Percentiles rank a stretch among this genome's conserved stretches.
phyloP scores from a whole-genome alignment of 2,888 invertebrate genomes.

The Synergus laeviventris region DNA sequence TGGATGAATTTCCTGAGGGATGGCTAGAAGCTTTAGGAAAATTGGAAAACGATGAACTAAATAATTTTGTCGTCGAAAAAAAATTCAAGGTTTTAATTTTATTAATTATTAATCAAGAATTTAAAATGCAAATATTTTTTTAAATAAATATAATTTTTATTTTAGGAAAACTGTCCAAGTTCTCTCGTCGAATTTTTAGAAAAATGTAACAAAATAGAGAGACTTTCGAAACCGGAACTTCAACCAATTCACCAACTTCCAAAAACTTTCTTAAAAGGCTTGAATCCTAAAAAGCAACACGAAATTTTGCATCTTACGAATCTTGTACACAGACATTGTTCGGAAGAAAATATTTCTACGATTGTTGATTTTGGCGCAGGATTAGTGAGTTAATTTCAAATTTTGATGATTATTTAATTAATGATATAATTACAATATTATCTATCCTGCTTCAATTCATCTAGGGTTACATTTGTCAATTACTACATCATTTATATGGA shows the following conservation, averaged over 20 bases:
- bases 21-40: conserved; percentile 77
- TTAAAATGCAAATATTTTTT: conserved; percentile 33
- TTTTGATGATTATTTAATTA: neutral
- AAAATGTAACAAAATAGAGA: conserved; percentile 63
- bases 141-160: conserved; percentile 40
- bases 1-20: conserved; percentile 78
- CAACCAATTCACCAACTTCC: conserved; percentile 58
- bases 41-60: conserved; percentile 76
- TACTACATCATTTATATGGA: conserved; percentile 79
- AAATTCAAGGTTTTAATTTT: conserved; percentile 58
- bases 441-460: conserved; percentile 45
- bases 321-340: conserved; percentile 78
- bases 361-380: conserved; percentile 87
- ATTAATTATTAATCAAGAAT: neutral
- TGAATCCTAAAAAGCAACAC: conserved; percentile 83
- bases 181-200: conserved; percentile 75
- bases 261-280: conserved; percentile 67
- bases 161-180: conserved; percentile 72
- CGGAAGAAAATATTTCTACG: conserved; percentile 75
- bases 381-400: conserved; percentile 78
- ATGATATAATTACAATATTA: conserved; percentile 6
- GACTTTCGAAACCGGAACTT: conserved; percentile 64
- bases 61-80: conserved; percentile 72
- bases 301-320: conserved; percentile 82
- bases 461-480: conserved; percentile 85